Evolutionary conservation across 2,113 vertebrate genomes (phyloP), one percentile per base, ranked within the genome.

Genomic region (Anoplopoma fimbria): DNA sequence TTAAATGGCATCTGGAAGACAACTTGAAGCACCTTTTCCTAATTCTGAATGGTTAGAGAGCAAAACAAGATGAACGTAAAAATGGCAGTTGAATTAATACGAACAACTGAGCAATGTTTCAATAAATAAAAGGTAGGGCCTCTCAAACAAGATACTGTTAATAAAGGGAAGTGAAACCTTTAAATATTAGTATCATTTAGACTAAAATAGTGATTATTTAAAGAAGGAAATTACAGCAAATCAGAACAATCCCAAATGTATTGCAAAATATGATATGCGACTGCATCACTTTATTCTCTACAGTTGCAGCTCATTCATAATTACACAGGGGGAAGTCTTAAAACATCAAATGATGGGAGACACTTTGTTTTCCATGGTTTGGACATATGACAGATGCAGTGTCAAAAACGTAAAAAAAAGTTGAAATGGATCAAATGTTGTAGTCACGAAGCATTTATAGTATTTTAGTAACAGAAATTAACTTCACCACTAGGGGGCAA

Each of bases 401-500:
- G 33, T 34, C 12, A 60, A 29, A 29, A 4, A 65, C n/a, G n/a
- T n/a, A 6, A 25, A 6, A 19, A 36, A 2, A 12, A 36, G 6
- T 31, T 38, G 6, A 65, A 21, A 68, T 23, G 2, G n/a, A 53
- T 38, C 2, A 42, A 47, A 61, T 45, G 6, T 13, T 47, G 29
- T 14, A 2, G 34, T 77, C 64, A n/a, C 19, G 10, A 21, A 34
- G 14, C 38, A 21, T 49, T 69, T 55, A 65, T 14, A 75, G 25
- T 65, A 27, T 53, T 80, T 27, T 4, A 69, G 63, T 58, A 13
- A n/a, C 29, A 81, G 10, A 3, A 36, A 69, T 33, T 2, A 34
- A 36, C 0, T 38, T 55, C 40, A 36, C 77, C 90, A 71, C 83
- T 62, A 89, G 88, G 72, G 90, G 88, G 86, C 79, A 72, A 77